Percentiles rank a stretch among this genome's conserved stretches.
Conservation (phyloP, 2,797 vertebrate genomes). For the Momotus momota region DNA sequence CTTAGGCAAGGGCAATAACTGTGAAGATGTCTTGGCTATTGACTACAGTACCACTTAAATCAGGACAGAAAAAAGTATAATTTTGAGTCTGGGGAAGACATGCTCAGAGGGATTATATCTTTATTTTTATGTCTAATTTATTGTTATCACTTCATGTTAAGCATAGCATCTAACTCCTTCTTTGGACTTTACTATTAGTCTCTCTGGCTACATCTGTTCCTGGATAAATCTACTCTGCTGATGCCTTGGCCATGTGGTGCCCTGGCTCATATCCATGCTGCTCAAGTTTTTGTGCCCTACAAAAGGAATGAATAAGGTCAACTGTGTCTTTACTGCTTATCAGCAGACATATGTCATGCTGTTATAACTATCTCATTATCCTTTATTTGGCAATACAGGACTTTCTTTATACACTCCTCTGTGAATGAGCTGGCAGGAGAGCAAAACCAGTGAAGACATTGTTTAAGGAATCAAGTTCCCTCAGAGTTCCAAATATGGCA, state of each 20-base stretch:
- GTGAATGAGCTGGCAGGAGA: neutral
- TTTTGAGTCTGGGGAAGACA: neutral
- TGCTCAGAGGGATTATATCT: rapidly evolving
- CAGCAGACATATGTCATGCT: neutral
- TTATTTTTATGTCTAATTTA: neutral
- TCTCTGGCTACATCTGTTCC: neutral
- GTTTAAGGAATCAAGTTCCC: neutral
- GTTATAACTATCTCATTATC: neutral
- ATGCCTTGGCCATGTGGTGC: neutral
- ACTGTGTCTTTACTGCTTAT: neutral
- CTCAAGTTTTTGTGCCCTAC: neutral
- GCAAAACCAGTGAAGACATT: neutral
- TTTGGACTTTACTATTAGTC: neutral
- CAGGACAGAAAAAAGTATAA: neutral
- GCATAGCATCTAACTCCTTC: neutral
- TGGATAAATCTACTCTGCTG: neutral
- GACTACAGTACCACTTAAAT: neutral
- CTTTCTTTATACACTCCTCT: neutral
- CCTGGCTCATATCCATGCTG: neutral
- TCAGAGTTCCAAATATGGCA: neutral
- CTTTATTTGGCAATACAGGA: neutral
- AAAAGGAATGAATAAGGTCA: neutral
- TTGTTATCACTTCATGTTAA: neutral
- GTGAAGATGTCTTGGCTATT: neutral
- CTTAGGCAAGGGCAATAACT: neutral